Conservation (phyloP, 2,797 vertebrate species). For the Liasis olivaceus region DNA sequence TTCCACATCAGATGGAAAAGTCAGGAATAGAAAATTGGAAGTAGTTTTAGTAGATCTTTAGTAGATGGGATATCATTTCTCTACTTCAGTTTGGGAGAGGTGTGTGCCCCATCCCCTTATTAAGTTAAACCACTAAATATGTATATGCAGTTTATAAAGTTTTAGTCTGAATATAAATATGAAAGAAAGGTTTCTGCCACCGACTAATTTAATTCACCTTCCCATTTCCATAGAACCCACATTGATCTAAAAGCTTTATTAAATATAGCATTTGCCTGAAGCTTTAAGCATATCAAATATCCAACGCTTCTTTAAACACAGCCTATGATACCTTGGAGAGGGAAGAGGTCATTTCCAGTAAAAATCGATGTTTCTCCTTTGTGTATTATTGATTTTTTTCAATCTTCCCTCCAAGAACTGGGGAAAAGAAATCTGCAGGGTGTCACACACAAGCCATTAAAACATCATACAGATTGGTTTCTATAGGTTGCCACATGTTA, state of each 20-base stretch:
- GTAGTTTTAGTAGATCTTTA: background rate
- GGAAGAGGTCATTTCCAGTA: constrained; percentile 11
- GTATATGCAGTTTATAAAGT: background rate
- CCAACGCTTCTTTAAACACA: constrained; percentile 26
- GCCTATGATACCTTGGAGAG: background rate
- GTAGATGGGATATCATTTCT: background rate
- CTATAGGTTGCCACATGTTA: constrained; percentile 56
- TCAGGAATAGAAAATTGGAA: background rate
- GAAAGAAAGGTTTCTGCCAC: constrained; percentile 32
- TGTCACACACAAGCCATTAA: constrained; percentile 55
- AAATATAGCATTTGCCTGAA: constrained; percentile 22
- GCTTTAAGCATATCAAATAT: constrained; percentile 29
- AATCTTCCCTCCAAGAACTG: constrained; percentile 21
- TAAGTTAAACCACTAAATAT: background rate
- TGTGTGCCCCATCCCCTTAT: background rate
- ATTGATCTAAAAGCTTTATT: constrained; percentile 24
- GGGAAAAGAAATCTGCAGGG: constrained; percentile 47
- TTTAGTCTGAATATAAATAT: constrained; percentile 30
- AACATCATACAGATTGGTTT: constrained; percentile 35
- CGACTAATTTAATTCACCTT: background rate
- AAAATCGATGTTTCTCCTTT: constrained; percentile 35
- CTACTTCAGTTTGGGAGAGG: background rate
- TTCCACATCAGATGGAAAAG: background rate
- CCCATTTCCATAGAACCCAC: constrained; percentile 18
- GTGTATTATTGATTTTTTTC: constrained; percentile 41